Conservation (phyloP, 1,140 invertebrate genomes). For the Aphaenogaster floridana region DNA sequence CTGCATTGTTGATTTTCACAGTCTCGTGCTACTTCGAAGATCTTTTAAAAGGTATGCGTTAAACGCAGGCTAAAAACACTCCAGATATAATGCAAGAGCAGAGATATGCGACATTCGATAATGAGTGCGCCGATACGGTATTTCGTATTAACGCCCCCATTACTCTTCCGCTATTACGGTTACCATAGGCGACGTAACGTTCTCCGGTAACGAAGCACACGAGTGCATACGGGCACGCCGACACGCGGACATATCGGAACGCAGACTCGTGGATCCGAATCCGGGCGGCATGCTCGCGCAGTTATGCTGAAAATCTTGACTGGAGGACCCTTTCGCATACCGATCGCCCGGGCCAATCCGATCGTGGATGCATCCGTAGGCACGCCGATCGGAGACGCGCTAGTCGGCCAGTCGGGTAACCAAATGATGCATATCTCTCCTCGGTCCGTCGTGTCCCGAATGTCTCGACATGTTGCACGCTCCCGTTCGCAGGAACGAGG, state of each 20-base stretch:
- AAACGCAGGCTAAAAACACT: background rate
- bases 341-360: slow-evolving; percentile 70
- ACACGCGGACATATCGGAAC: slow-evolving; percentile 50
- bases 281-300: slow-evolving; percentile 13
- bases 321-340: slow-evolving; percentile 78
- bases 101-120: background rate
- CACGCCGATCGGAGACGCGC: slow-evolving; percentile 70
- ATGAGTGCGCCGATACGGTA: slow-evolving; percentile 28
- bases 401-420: slow-evolving; percentile 75
- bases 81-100: background rate
- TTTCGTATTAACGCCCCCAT: slow-evolving; percentile 49
- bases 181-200: slow-evolving; percentile 39
- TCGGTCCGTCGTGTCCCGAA: slow-evolving; percentile 83
- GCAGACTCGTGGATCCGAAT: slow-evolving; percentile 55
- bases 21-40: background rate
- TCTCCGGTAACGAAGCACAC: slow-evolving; percentile 54
- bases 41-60: background rate
- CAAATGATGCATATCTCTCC: slow-evolving; percentile 85
- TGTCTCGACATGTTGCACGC: slow-evolving; percentile 79
- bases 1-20: background rate
- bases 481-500: slow-evolving; percentile 36
- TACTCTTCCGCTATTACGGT: slow-evolving; percentile 55
- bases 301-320: slow-evolving; percentile 77
- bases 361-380: slow-evolving; percentile 75
- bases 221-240: slow-evolving; percentile 37